Conservation (phyloP, 2,113 vertebrate genomes). For the Rattus rattus region DNA sequence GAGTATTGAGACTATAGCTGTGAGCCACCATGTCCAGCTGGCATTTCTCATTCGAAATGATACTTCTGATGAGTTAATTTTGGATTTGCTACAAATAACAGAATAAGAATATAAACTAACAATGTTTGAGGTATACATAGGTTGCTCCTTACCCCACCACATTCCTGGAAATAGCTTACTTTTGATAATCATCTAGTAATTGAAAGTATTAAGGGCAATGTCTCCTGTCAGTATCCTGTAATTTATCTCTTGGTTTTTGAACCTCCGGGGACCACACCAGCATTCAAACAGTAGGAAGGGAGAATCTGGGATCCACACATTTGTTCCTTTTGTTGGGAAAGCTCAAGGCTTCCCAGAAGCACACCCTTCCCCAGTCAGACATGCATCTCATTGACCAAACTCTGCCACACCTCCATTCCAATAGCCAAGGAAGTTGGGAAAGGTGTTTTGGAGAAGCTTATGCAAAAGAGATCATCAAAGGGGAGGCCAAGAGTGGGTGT, state of each 20-base stretch:
- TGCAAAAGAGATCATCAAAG: neutral
- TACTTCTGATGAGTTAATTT: neutral
- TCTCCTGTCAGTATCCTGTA: neutral
- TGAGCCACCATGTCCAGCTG: neutral
- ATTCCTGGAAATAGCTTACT: neutral
- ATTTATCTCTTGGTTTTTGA: neutral
- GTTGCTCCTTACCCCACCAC: neutral
- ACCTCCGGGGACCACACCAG: neutral
- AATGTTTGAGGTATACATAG: neutral
- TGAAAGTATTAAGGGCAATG: neutral
- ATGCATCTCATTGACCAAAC: neutral
- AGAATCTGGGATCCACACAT: neutral
- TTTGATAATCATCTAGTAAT: neutral
- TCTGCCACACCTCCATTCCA: neutral
- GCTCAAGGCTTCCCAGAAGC: neutral
- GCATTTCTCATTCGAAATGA: neutral
- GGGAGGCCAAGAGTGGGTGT: neutral
- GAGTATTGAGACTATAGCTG: neutral
- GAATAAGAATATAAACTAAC: neutral
- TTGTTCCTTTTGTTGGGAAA: neutral
- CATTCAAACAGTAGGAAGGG: neutral
- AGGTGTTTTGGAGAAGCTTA: neutral
- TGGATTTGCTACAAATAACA: neutral
- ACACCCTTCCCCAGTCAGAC: neutral
- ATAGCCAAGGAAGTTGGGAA: neutral